Evolutionary conservation across 2,113 vertebrate species (phyloP), one percentile per base, ranked within the genome.

Genomic region (Aythya baeri): DNA sequence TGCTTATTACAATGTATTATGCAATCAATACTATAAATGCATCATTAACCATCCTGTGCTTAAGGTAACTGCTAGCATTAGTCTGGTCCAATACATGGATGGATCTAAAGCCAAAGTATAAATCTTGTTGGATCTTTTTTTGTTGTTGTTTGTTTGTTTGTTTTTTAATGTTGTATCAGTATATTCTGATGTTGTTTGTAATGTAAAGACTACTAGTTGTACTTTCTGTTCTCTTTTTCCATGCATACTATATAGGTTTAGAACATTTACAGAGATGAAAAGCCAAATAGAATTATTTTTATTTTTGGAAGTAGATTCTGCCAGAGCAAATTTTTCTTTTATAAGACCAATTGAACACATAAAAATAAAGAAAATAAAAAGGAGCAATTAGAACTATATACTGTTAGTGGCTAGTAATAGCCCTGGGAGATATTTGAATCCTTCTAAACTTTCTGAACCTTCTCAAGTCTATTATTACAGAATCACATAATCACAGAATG

Each of bases 111-210:
- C 2, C 4, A 86, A 89, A 78, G 25, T 26, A 80, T 8, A 71
- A 38, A 41, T 27, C 21, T 66, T 27, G 17, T 38, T 68, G 2
- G 8, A 67, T 29, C 0, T 2, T 5, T 31, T 20, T 36, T 38
- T 2, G 8, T 16, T 2, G 8, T 16, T 43, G 16, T 44, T 13
- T 0, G 8, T 34, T 27, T 34, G 29, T 43, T 15, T 31, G 58
- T 50, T 32, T n/a, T 27, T 7, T 5, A n/a, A 25, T 32, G 44
- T 11, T 74, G 0, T 8, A 18, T 23, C 8, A 4, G 16, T n/a
- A 43, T 12, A 16, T 57, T 63, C 29, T 12, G 83, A 3, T 38
- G 5, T 22, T 59, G 29, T 31, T 80, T 80, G 1, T 52, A 6
- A 52, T 18, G 5, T n/a, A 65, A 87, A 52, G 15, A 59, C 46